Base-by-base conservation (phyloP, 2,113 vertebrate genomes). In the Phylloscopus trochiloides region DNA sequence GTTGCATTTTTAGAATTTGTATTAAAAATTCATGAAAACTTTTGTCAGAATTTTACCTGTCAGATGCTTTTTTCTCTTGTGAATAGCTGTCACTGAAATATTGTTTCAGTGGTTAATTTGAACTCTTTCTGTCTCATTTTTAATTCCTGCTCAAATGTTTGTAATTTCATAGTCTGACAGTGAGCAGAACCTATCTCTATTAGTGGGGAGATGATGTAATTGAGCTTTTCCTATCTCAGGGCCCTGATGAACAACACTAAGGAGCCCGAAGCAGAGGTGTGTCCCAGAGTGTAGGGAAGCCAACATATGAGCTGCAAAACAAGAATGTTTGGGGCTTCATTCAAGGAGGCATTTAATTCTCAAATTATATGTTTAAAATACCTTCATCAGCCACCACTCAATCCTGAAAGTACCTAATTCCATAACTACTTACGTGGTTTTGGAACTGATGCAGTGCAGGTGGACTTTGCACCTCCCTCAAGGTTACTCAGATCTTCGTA, bases 41-140 rank as follows among this genome's bases (percentile, higher is more conserved):
- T 95, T 79, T 74, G 34, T 42, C 48, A 88, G 71, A 48, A 36
- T 74, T 80, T 92, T 73, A 61, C 21, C 13, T 61, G 61, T 77
- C 17, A 1, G 26, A 47, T 75, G 25, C 6, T 5, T 54, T n/a
- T 68, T 52, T 79, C 62, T 79, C 58, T 40, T 40, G 50, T 82
- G 74, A 86, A n/a, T 73, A 89, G 29, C 58, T 94, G 85, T 88
- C 74, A 90, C 9, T 76, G 50, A 82, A 50, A 32, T 76, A 50
- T 3, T 57, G 7, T 76, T 94, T 89, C 70, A 76, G 34, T 42
- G 40, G 6, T 75, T 58, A 51, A 81, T 78, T 36, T 78, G 48
- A 91, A 61, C 8, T 50, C 24, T 20, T 92, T 68, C 24, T 96
- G 47, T 11, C 36, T 95, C 47, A 54, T 75, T 94, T 91, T 75